Percentiles rank a stretch among this genome's conserved stretches.
Evolutionary conservation across 1,140 invertebrate species (phyloP).

Genomic region (Sycobia sp.): DNA sequence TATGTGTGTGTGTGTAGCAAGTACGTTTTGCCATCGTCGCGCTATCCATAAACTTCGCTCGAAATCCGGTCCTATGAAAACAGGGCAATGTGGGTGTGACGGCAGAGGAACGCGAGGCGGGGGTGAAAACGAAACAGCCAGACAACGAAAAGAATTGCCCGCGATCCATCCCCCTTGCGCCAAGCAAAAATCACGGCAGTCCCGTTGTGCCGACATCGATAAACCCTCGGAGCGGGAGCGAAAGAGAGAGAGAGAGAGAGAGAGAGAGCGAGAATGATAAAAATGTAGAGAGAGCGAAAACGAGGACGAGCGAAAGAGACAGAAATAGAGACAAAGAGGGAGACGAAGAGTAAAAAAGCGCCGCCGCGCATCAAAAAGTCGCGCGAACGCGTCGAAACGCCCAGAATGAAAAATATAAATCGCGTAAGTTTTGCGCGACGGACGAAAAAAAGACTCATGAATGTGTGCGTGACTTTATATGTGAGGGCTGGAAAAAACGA

Average conservation of each 20-base stretch:
- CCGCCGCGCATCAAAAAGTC: neutral
- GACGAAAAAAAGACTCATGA: too few relatives aligned
- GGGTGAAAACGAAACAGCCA: neutral
- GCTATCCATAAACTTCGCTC: slow-evolving; percentile 28
- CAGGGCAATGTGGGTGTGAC: too few relatives aligned
- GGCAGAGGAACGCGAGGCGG: neutral
- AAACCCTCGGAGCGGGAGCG: too few relatives aligned
- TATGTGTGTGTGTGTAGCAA: too few relatives aligned
- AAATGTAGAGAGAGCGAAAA: too few relatives aligned
- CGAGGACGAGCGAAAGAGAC: neutral
- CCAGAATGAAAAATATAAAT: slow-evolving; percentile 21
- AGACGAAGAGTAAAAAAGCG: neutral
- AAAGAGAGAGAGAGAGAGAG: too few relatives aligned
- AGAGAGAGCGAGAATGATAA: too few relatives aligned
- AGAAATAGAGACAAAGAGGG: too few relatives aligned
- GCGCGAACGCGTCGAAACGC: neutral
- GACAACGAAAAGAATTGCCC: slow-evolving; percentile 13
- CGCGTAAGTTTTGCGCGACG: too few relatives aligned
- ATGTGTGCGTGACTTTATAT: too few relatives aligned
- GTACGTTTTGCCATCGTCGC: slow-evolving; percentile 5
- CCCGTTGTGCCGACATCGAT: slow-evolving; percentile 5
- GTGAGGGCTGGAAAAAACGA: too few relatives aligned
- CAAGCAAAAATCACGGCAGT: slow-evolving; percentile 19
- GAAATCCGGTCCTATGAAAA: neutral
- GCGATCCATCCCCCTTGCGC: slow-evolving; percentile 14